Evolutionary conservation across 64 coral and sea anemone genomes (phyloP), one percentile per base, ranked within the genome.

Genomic region (Stichodactyla helianthus): DNA sequence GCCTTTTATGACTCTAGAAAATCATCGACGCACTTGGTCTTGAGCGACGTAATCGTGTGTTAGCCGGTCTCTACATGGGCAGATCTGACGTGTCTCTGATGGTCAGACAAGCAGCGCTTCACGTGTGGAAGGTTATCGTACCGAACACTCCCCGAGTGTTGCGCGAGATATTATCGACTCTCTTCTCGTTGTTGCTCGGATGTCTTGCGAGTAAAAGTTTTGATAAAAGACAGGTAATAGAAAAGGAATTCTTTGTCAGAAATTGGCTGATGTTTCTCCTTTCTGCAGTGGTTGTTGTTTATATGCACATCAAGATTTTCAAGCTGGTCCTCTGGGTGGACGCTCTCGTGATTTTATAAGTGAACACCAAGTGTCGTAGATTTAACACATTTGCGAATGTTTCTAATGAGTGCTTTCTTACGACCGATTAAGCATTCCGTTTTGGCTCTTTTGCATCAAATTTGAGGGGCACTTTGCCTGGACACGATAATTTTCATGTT

Each of bases 41-140:
- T 77, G 97, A 99, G 7, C 88, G 97, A 2, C 97, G 97, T 86
- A 99, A 99, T 70, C 93, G 97, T 59, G 97, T 99, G 11, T 87
- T 99, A n/a, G 90, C 97, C 7, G 93, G 97, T 3, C 88, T 99
- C 5, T 99, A 99, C 82, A 99, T 99, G 97, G 97, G 97, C n/a
- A 93, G 97, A 56, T 99, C 97, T 71, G 97, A 99, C 84, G 93
- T 99, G 22, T 94, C 97, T 7, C 79, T 99, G 51, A 94, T 94
- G 88, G 97, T 99, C 53, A 90, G 97, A 52, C 97, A 99, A 84
- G 74, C 97, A 16, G 93, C 97, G 9, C 91, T 99, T 18, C 97
- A 99, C 77, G 97, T 99, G 50, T 99, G 97, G 97, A 99, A 99
- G 57, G 88, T 99, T 67, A 93, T 99, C 50, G 97, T 99, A 19